Evolutionary conservation across 1,140 invertebrate genomes (phyloP), one percentile per base, ranked within the genome.

Genomic region (Calliphora vicina): DNA sequence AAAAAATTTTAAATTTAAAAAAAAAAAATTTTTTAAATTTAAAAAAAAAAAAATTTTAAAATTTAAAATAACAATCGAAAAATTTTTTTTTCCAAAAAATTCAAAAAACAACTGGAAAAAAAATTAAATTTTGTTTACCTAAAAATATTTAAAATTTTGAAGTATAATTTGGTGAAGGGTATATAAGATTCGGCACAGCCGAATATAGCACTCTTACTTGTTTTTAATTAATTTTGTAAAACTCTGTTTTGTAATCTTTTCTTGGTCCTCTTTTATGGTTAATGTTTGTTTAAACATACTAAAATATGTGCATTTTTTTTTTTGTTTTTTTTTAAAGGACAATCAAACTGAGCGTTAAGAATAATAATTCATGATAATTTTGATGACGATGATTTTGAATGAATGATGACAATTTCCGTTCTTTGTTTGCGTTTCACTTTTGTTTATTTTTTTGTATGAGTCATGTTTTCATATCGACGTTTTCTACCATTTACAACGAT

Each of bases 221-320:
- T n/a, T n/a, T 35, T 35, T 35, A 6, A 35, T 2, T 8, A 10
- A 17, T 50, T 50, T 50, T 50, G 45, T 17, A 17, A 50, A 13
- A 50, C 15, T 50, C 15, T 50, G 12, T 50, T 50, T 50, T 50
- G n/a, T n/a, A n/a, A n/a, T n/a, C 15, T 50, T 50, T 15, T 17
- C 0, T 50, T 50, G 45, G 45, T 50, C 45, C 45, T 6, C 17
- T 50, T 50, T 1, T 50, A n/a, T 50, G 0, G 12, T 15, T 50
- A 15, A 17, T 50, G 15, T 50, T 6, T 15, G 17, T 67, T 23
- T 9, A 67, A 67, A 20, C n/a, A 67, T 67, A 23, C n/a, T 67
- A 23, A 67, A 78, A 78, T 78, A 78, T 78, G 74, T 78, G 74
- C 74, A 78, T 78, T 78, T 78, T 76, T 74, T 72, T 29, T 76